Percentiles rank a stretch among this genome's conserved stretches.
phyloP scores from a whole-genome alignment of 2,888 invertebrate genomes.

The Rotaria magnacalcarata region DNA sequence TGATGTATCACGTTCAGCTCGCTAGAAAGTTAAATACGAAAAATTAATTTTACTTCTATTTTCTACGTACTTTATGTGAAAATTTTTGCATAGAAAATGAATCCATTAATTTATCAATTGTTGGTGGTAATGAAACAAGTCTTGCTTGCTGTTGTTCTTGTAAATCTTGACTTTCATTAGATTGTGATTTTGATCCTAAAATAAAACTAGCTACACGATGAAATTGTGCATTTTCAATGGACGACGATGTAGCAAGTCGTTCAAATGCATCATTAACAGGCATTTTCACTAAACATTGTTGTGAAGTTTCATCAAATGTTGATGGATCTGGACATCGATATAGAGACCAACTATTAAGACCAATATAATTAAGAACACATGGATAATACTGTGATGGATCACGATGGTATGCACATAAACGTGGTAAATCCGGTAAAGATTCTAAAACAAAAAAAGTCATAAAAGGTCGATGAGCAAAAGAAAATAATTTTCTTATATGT shows the following conservation, averaged over 20 bases:
- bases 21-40: neutral
- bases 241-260: neutral
- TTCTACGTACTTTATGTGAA: neutral
- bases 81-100: neutral
- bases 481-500: too few relatives aligned
- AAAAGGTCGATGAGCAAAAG: too few relatives aligned
- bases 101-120: slow-evolving; percentile 4
- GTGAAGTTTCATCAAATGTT: neutral
- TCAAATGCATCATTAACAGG: slow-evolving; percentile 4
- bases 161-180: neutral
- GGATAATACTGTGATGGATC: slow-evolving; percentile 33
- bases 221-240: neutral
- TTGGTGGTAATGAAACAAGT: slow-evolving; percentile 25
- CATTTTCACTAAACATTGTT: neutral
- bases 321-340: slow-evolving; percentile 19
- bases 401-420: neutral
- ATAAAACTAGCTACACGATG: slow-evolving; percentile 32
- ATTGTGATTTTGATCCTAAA: neutral
- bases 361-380: slow-evolving; percentile 30
- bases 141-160: neutral
- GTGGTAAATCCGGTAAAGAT: neutral
- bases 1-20: neutral
- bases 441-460: neutral
- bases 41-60: too few relatives aligned
- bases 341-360: slow-evolving; percentile 10